Percentiles rank a stretch among this genome's conserved stretches.
phyloP scores from a whole-genome alignment of 1,140 invertebrate species.

The Panonychus citri region DNA sequence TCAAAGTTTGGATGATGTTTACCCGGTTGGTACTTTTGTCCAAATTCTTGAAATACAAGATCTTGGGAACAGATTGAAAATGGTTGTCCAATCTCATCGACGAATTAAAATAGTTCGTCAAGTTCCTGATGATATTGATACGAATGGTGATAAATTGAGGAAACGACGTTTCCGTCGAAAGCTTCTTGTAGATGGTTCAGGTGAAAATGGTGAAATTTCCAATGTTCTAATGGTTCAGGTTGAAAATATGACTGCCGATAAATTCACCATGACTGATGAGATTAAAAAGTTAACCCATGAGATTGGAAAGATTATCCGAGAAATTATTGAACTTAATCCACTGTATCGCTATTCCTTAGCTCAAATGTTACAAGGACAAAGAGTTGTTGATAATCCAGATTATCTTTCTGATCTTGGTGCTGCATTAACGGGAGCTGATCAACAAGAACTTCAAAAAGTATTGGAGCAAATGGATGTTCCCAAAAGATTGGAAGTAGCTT shows the following conservation, averaged over 20 bases:
- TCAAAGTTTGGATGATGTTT: slow-evolving; percentile 57
- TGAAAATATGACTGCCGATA: slow-evolving; percentile 72
- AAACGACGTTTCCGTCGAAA: slow-evolving; percentile 22
- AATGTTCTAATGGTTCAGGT: slow-evolving; percentile 74
- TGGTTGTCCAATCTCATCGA: slow-evolving; percentile 82
- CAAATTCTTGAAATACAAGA: slow-evolving; percentile 96
- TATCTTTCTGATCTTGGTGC: slow-evolving; percentile 90
- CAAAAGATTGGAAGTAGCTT: slow-evolving; percentile 62
- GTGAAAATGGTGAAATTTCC: not conserved
- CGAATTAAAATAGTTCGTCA: slow-evolving; percentile 18
- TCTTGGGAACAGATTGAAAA: slow-evolving; percentile 61
- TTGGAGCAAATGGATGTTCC: slow-evolving; percentile 87
- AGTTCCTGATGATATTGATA: slow-evolving; percentile 10
- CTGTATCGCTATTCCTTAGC: slow-evolving; percentile 64
- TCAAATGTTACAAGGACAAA: slow-evolving; percentile 80
- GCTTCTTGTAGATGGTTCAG: not conserved
- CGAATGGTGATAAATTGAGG: not conserved
- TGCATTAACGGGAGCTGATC: slow-evolving; percentile 73
- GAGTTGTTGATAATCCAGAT: slow-evolving; percentile 94
- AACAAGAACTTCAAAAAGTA: slow-evolving; percentile 71
- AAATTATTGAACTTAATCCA: slow-evolving; percentile 88
- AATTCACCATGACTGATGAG: slow-evolving; percentile 75
- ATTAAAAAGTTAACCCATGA: slow-evolving; percentile 87
- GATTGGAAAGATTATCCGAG: slow-evolving; percentile 88
- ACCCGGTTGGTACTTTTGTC: slow-evolving; percentile 81